Evolutionary conservation across 53 echinoderm and acorn worm species (phyloP).

Genomic region (Temnopleurus reevesii): DNA sequence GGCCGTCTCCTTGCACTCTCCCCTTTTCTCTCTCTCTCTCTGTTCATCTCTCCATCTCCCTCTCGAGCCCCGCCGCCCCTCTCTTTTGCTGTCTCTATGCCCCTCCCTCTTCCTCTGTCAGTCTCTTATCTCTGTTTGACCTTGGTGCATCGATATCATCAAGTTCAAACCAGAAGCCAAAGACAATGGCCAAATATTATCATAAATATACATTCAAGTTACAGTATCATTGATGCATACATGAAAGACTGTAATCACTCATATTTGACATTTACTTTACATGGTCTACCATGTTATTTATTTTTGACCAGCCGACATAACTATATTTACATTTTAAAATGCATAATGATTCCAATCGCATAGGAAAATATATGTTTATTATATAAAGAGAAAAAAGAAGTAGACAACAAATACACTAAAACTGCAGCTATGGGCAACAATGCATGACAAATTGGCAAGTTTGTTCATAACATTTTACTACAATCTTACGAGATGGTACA

Average conservation of each 20-base stretch:
- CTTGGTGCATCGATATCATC: too few relatives aligned
- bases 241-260: background rate
- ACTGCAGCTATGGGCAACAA: background rate
- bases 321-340: slow-evolving; percentile 20
- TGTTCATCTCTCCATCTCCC: background rate
- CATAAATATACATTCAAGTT: too few relatives aligned
- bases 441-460: background rate
- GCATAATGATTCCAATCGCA: background rate
- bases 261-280: background rate
- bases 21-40: background rate
- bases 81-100: background rate
- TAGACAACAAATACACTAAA: too few relatives aligned
- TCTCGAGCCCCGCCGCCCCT: background rate
- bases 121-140: too few relatives aligned
- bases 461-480: background rate
- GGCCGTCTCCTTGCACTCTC: background rate
- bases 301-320: background rate
- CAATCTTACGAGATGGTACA: too few relatives aligned
- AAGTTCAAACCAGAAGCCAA: too few relatives aligned
- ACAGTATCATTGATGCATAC: too few relatives aligned
- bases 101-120: background rate
- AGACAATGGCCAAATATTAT: too few relatives aligned
- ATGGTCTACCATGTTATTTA: background rate
- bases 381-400: background rate
- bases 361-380: background rate